A percentile compares a stretch with the other conserved stretches of the same genome.
Conservation (phyloP, 2,797 vertebrate genomes). For the Clarias platycephalus region DNA sequence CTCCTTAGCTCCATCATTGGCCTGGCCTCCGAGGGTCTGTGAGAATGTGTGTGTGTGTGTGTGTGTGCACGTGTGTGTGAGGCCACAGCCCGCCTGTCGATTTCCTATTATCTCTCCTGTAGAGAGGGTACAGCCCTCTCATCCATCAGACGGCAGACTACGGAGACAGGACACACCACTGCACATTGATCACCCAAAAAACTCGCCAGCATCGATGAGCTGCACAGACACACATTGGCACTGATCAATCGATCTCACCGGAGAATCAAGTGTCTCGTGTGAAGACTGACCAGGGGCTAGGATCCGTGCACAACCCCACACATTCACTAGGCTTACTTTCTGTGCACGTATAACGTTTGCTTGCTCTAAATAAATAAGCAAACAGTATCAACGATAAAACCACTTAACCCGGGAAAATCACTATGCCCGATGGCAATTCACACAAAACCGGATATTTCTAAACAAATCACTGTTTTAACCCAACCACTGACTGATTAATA, state of each 20-base stretch:
- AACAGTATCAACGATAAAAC: neutral
- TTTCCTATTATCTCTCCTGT: conserved; percentile 83
- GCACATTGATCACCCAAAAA: conserved; percentile 70
- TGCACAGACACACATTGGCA: conserved; percentile 23
- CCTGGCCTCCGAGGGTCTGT: conserved; percentile 16
- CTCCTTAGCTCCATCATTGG: conserved; percentile 47
- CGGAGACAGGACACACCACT: conserved; percentile 62
- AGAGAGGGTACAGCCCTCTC: conserved; percentile 74
- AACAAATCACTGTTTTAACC: conserved; percentile 13
- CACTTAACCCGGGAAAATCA: neutral
- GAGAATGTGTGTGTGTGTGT: conserved; percentile 4
- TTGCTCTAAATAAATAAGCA: conserved; percentile 8
- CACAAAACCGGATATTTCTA: conserved; percentile 2
- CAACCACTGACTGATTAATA: neutral
- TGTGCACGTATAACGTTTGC: neutral
- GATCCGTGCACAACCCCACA: neutral
- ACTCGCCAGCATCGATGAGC: conserved; percentile 51
- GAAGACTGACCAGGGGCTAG: neutral
- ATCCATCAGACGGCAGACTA: conserved; percentile 76
- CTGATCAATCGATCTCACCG: conserved; percentile 35
- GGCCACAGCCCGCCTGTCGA: conserved; percentile 77
- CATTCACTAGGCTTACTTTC: too few relatives aligned
- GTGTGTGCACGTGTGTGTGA: conserved; percentile 43
- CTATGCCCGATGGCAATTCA: neutral
- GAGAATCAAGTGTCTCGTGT: conserved; percentile 10